Evolutionary conservation across 1,140 invertebrate genomes (phyloP), one percentile per base, ranked within the genome.

Genomic region (Belonocnema kinseyi): DNA sequence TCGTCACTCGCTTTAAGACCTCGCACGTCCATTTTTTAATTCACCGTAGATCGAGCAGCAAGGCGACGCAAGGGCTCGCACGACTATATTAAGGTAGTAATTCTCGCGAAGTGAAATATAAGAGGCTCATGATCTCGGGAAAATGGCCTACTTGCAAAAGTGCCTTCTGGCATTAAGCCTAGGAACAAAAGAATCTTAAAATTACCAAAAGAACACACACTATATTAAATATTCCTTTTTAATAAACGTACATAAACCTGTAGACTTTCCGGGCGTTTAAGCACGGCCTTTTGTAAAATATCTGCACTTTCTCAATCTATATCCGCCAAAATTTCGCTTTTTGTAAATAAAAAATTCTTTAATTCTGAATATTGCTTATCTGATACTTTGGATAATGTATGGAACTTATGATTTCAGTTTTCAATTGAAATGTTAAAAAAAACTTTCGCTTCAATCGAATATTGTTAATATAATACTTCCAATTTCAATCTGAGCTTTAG

Each of bases 11-110:
- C 76, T 81, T 84, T 82, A 86, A 88, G 82, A 85, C 80, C 46
- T 73, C 73, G 80, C 74, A 77, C 83, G 82, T 86, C 83, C 80
- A 89, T 86, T 88, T 89, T 89, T 89, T 89, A 89, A 89, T 88
- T 87, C 84, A 76, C 73, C 80, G 76, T 87, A 78, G 80, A 84
- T 88, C 81, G 82, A 85, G 82, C 85, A 74, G 73, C 80, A 72
- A 71, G 53, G 21, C 82, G 73, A 76, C 81, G 75, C 82, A 79
- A 73, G 80, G 81, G 81, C 78, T 83, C 78, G 79, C 81, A 76
- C 80, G 84, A 87, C 88, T 88, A 83, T 88, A 89, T 88, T 88
- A 88, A 87, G 81, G 82, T 89, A 86, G 86, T 90, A 88, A 88
- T 87, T 88, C 88, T 87, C 82, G 82, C 81, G 85, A 89, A 90